Conservation (phyloP, 35 echinoderm and acorn worm species). For the Stichopus chloronotus region DNA sequence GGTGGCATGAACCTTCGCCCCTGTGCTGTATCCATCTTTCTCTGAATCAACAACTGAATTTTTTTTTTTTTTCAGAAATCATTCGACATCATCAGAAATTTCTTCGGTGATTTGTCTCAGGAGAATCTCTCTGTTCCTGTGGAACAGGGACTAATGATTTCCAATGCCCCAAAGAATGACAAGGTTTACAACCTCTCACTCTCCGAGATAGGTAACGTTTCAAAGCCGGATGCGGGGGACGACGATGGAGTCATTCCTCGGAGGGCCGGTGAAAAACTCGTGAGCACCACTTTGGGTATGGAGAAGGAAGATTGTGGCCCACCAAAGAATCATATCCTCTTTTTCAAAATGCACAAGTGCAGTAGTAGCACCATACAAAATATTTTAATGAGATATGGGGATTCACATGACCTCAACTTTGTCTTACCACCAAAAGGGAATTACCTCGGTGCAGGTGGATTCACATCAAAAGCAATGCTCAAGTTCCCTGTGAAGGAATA, state of each 20-base stretch:
- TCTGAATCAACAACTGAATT: neutral
- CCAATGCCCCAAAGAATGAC: neutral
- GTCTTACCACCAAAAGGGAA: conserved; percentile 80
- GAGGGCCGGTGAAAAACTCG: too few relatives aligned
- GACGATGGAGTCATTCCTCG: too few relatives aligned
- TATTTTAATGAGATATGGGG: conserved; percentile 88
- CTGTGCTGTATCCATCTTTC: neutral
- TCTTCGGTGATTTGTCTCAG: neutral
- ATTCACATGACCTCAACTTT: conserved; percentile 71
- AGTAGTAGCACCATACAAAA: conserved; percentile 98
- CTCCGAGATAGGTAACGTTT: too few relatives aligned
- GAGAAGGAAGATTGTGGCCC: neutral
- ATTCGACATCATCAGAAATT: neutral
- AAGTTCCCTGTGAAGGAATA: conserved; percentile 76
- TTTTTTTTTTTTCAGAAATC: neutral
- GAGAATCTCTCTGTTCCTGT: neutral
- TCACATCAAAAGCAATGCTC: conserved; percentile 65
- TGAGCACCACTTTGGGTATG: too few relatives aligned
- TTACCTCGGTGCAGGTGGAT: conserved; percentile 76
- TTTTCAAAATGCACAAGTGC: conserved; percentile 98
- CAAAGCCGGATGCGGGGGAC: too few relatives aligned
- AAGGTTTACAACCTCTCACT: neutral
- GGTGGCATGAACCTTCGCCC: too few relatives aligned
- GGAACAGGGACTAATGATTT: neutral
- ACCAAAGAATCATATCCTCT: conserved; percentile 72